phyloP scores from a whole-genome alignment of 2,113 vertebrate genomes.

The Sitta europaea region DNA sequence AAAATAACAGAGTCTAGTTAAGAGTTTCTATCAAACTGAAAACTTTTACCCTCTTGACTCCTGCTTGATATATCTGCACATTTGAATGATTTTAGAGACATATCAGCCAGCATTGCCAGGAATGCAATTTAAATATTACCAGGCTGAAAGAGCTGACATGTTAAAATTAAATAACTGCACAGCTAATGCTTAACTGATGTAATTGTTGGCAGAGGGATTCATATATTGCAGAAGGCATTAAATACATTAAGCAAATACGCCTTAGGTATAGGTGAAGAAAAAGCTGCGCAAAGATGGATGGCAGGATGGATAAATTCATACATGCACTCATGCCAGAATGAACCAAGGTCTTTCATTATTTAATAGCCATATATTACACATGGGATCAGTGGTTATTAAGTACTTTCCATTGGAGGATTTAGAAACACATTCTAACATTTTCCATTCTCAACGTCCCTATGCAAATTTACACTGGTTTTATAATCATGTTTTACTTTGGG shows the following conservation, averaged over 20 bases:
- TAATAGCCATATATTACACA: background rate
- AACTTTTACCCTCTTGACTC: slow-evolving; percentile 11
- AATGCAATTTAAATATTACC: slow-evolving; percentile 21
- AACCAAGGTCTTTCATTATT: background rate
- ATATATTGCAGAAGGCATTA: background rate
- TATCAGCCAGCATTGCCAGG: background rate
- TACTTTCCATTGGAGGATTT: background rate
- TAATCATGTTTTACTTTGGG: background rate
- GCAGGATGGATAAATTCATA: background rate
- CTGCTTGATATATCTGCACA: background rate
- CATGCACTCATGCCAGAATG: background rate
- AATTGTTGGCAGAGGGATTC: slow-evolving; percentile 8
- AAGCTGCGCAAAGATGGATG: background rate
- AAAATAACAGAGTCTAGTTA: background rate
- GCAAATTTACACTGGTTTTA: background rate
- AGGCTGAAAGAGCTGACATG: background rate
- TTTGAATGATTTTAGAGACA: slow-evolving; percentile 1
- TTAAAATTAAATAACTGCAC: background rate
- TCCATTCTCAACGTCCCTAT: background rate
- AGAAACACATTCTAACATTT: background rate
- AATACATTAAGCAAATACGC: background rate
- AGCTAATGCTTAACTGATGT: slow-evolving; percentile 8
- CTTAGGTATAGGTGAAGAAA: background rate
- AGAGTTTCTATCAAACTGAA: background rate
- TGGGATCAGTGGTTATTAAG: slow-evolving; percentile 16